phyloP scores from a whole-genome alignment of 2,797 vertebrate genomes.

The Apodemus agrarius region DNA sequence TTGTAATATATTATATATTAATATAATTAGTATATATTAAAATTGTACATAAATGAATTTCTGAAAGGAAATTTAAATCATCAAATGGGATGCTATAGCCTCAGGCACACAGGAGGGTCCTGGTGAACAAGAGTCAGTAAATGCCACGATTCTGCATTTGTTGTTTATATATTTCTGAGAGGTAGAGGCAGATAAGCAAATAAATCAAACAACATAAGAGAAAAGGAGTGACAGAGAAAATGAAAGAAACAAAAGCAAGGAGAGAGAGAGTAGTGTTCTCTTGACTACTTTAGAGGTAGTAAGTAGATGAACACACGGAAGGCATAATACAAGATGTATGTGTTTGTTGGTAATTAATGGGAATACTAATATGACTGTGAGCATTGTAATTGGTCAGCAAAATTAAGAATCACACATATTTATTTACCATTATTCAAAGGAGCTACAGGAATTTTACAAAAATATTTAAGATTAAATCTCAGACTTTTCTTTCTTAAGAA shows the following conservation, averaged over 20 bases:
- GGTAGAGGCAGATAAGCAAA: neutral
- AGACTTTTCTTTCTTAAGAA: neutral
- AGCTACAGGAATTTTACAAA: neutral
- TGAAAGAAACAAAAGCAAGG: neutral
- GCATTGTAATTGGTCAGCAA: neutral
- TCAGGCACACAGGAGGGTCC: neutral
- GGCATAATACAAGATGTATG: neutral
- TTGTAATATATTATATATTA: neutral
- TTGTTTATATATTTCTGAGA: neutral
- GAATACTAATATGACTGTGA: slow-evolving; percentile 7
- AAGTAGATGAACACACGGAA: neutral
- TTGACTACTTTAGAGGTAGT: neutral
- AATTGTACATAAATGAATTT: neutral
- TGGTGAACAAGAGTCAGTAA: neutral
- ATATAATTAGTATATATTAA: neutral
- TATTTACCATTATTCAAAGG: neutral
- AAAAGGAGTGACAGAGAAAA: neutral
- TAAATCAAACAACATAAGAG: neutral
- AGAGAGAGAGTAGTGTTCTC: neutral
- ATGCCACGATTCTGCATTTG: accelerated
- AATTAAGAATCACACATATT: neutral
- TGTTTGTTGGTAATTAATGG: neutral
- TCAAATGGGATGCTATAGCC: neutral
- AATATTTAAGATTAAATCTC: neutral
- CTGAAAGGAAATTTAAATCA: slow-evolving; percentile 5